Percentiles rank a stretch among this genome's conserved stretches.
Conservation (phyloP, 1,140 invertebrate genomes). For the Goniozus legneri region DNA sequence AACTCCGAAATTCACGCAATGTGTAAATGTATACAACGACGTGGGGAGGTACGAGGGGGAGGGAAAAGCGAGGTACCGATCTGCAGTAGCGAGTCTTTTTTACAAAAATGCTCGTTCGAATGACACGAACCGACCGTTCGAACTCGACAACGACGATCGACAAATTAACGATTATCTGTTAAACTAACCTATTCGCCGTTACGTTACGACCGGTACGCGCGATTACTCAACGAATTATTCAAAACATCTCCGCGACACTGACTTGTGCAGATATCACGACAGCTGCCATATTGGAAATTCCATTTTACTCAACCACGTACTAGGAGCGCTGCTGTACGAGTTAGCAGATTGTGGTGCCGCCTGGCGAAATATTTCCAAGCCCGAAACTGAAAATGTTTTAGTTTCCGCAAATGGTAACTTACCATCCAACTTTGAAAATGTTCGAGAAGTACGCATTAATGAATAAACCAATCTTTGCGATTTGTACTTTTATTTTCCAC, state of each 20-base stretch:
- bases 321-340: neutral
- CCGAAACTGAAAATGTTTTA: no score
- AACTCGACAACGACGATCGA: neutral
- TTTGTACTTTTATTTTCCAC: no score
- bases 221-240: constrained; percentile 29
- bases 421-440: no score
- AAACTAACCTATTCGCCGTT: constrained; percentile 34
- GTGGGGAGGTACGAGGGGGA: neutral
- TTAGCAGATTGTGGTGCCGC: neutral
- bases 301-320: no score
- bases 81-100: no score
- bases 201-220: constrained; percentile 31
- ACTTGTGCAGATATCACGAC: constrained; percentile 33
- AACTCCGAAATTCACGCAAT: no score
- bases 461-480: no score
- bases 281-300: constrained; percentile 38
- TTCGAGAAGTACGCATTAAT: no score
- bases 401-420: no score
- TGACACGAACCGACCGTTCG: constrained; percentile 17
- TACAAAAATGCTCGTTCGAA: constrained; percentile 9
- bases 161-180: constrained; percentile 9
- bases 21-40: constrained; percentile 6
- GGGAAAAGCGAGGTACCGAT: constrained; percentile 13
- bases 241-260: constrained; percentile 37
- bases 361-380: no score